Evolutionary conservation across 2,888 invertebrate genomes (phyloP).

Genomic region (Blastobasis adustella): DNA sequence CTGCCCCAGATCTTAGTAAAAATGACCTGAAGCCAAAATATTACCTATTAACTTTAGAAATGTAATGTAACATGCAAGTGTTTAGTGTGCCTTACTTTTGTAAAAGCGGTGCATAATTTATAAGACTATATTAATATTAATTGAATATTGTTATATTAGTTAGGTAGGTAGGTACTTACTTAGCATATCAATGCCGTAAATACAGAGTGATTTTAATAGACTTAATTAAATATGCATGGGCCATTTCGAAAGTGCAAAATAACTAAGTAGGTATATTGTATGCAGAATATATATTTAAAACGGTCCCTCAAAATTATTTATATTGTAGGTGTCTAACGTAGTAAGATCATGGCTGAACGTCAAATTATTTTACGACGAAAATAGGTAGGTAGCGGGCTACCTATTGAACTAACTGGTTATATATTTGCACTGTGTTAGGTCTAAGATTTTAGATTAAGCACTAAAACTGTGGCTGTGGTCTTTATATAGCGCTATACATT

Average conservation of each 20-base stretch:
- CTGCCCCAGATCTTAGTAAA: conserved; percentile 16
- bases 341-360: too few relatives aligned
- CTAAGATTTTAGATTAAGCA: conserved; percentile 34
- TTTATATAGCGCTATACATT: conserved; percentile 17
- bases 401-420: not conserved
- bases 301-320: too few relatives aligned
- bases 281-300: too few relatives aligned
- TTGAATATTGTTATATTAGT: conserved; percentile 19
- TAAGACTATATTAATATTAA: conserved; percentile 26
- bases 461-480: conserved; percentile 58
- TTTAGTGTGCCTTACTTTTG: conserved; percentile 28
- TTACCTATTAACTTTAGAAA: conserved; percentile 30
- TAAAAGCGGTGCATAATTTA: conserved; percentile 38
- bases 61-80: conserved; percentile 17
- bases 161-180: conserved; percentile 24
- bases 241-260: too few relatives aligned
- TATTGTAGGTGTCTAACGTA: too few relatives aligned
- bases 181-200: conserved; percentile 29
- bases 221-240: too few relatives aligned
- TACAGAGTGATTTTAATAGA: conserved; percentile 26
- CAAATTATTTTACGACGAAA: too few relatives aligned
- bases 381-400: not conserved
- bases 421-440: conserved; percentile 10
- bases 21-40: conserved; percentile 50
- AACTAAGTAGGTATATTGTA: too few relatives aligned